Conservation (phyloP, 1,140 invertebrate species). For the Physella acuta region DNA sequence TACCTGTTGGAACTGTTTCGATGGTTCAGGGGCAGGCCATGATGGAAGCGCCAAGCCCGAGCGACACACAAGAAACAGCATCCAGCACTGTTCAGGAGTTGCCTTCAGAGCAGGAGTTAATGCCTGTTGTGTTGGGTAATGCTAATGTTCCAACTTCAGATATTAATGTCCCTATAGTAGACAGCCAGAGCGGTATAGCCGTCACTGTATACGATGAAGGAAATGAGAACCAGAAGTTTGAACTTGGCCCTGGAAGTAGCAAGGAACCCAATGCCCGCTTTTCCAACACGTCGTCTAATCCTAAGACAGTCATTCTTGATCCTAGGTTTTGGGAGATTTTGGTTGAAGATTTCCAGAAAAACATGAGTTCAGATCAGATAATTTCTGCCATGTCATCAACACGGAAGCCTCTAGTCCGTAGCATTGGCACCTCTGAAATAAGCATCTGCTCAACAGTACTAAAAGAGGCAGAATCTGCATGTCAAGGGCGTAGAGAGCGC, state of each 20-base stretch:
- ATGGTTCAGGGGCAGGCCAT: conserved; percentile 23
- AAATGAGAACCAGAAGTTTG: conserved; percentile 26
- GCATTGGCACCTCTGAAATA: conserved; percentile 32
- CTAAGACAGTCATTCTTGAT: conserved; percentile 32
- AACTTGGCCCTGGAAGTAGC: conserved; percentile 30
- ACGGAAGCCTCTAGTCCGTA: conserved; percentile 27
- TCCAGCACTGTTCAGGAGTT: conserved; percentile 28
- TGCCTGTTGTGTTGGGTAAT: conserved; percentile 12
- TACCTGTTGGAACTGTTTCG: conserved; percentile 31
- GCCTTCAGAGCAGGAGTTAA: conserved; percentile 24
- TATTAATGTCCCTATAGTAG: conserved; percentile 24
- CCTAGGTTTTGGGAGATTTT: conserved; percentile 34
- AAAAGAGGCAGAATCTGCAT: conserved; percentile 31
- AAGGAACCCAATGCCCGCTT: conserved; percentile 29
- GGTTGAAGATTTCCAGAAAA: conserved; percentile 35
- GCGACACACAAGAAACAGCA: conserved; percentile 25
- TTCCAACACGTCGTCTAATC: conserved; percentile 27
- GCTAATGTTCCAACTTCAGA: conserved; percentile 8
- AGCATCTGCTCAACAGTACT: conserved; percentile 32
- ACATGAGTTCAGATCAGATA: conserved; percentile 33
- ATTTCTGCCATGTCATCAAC: conserved; percentile 29
- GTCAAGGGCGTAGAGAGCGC: conserved; percentile 29
- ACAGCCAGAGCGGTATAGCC: conserved; percentile 31
- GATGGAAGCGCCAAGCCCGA: conserved; percentile 22
- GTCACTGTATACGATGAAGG: conserved; percentile 31